A percentile compares a stretch with the other conserved stretches of the same genome.
These are phyloP conservation scores for Meiosimyza platycephala DNA, from an alignment of 2,888 invertebrate genomes.

Conservation along the genomic window DNA sequence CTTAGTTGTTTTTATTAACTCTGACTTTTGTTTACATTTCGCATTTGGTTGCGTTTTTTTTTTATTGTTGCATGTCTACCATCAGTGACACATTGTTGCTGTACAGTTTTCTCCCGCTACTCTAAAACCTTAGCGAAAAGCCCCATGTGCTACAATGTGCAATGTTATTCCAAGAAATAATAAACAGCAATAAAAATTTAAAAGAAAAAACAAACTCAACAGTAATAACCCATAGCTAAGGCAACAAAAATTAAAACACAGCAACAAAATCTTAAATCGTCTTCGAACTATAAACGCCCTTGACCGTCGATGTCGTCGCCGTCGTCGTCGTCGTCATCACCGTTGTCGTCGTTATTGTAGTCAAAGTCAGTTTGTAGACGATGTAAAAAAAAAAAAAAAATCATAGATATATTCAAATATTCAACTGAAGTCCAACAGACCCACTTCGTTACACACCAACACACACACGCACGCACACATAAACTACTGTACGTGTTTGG, in stretches of 20 bases:
- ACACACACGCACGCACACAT: neutral
- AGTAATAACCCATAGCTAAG: neutral
- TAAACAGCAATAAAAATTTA: constrained; percentile 8
- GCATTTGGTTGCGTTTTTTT: neutral
- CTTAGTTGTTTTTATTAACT: too few species aligned
- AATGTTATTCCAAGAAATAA: constrained; percentile 28
- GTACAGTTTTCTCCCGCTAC: neutral
- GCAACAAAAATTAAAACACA: neutral
- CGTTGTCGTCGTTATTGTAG: too few species aligned
- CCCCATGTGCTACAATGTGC: too few species aligned
- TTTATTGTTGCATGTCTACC: neutral
- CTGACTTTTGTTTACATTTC: constrained; percentile 2
- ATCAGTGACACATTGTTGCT: neutral
- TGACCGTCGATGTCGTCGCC: constrained; percentile 22
- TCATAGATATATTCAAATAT: constrained; percentile 20
- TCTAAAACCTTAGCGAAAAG: too few species aligned
- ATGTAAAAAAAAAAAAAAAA: neutral
- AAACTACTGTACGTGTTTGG: neutral
- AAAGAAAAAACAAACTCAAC: constrained; percentile 14
- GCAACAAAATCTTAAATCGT: constrained; percentile 5
- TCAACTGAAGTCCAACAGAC: constrained; percentile 20
- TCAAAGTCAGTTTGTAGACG: too few species aligned
- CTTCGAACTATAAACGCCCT: constrained; percentile 32
- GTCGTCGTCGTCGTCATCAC: too few species aligned
- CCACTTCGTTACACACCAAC: constrained; percentile 20